phyloP scores from a whole-genome alignment of 2,888 invertebrate species.

The Brachyopa scutellaris region DNA sequence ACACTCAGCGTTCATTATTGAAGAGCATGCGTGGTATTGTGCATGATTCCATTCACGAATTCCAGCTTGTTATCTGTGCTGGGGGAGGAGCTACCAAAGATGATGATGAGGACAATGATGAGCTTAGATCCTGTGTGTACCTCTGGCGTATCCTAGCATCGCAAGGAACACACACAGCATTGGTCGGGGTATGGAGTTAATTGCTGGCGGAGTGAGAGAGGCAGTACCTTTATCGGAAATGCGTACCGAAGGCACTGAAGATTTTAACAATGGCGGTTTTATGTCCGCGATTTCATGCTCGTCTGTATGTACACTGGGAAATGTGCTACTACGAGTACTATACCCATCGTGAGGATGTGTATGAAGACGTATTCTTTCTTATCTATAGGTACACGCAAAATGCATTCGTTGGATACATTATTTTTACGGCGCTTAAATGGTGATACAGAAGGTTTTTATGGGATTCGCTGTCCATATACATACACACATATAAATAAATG shows the following conservation, averaged over 20 bases:
- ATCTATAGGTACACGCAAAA: slow-evolving; percentile 69
- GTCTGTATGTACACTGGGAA: slow-evolving; percentile 26
- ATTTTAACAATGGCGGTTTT: slow-evolving; percentile 80
- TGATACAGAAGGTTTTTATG: slow-evolving; percentile 17
- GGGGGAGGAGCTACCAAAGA: slow-evolving; percentile 76
- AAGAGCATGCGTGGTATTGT: slow-evolving; percentile 58
- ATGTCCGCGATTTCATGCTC: slow-evolving; percentile 75
- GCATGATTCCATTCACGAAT: slow-evolving; percentile 56
- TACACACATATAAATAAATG: too few species aligned
- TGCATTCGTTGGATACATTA: slow-evolving; percentile 63
- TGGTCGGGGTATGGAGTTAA: slow-evolving; percentile 33
- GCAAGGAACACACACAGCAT: slow-evolving; percentile 60
- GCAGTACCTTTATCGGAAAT: slow-evolving; percentile 73
- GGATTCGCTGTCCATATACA: too few species aligned
- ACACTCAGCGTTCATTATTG: slow-evolving; percentile 21
- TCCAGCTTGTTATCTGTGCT: slow-evolving; percentile 71
- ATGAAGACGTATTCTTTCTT: slow-evolving; percentile 59
- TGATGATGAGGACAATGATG: slow-evolving; percentile 64
- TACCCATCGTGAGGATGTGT: slow-evolving; percentile 11
- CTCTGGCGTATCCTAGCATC: slow-evolving; percentile 43
- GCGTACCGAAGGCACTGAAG: slow-evolving; percentile 74
- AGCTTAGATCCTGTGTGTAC: slow-evolving; percentile 58
- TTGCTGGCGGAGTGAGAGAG: slow-evolving; percentile 51
- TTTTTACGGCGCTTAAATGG: slow-evolving; percentile 55
- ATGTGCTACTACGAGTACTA: not conserved